Evolutionary conservation across 1,140 invertebrate genomes (phyloP), one percentile per base, ranked within the genome.

Genomic region (Nasonia vitripennis): DNA sequence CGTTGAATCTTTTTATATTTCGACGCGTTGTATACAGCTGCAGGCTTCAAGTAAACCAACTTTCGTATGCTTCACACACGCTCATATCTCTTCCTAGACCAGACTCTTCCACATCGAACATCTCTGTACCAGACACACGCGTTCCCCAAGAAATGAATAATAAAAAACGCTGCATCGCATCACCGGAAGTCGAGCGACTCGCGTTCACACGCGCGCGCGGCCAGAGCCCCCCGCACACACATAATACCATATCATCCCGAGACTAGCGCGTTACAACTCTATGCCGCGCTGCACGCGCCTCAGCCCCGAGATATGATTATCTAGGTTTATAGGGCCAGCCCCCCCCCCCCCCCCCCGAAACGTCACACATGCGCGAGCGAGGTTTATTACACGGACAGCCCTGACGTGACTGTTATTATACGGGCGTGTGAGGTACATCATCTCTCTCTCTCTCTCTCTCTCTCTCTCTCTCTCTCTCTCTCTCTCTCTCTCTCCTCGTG

Each of bases 241-340:
- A 62, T 74, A 74, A 70, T 70, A 70, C 68, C 23, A 70, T 70
- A 70, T 70, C 68, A 70, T 70, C 68, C 23, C 23, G 68, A 14
- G 68, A 31, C 68, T 70, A 7, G 68, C 55, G 68, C 68, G n/a
- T 31, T 70, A 70, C 27, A 70, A 70, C 68, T 70, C 68, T 70
- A 70, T 70, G 68, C 68, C 27, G 27, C 55, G 55, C 17, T 34
- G 77, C 77, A 20, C 51, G 77, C 77, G 51, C 70, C 70, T 71
- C 27, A 37, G 78, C 78, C 68, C 23, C 81, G 48, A 75, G 70
- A 85, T 86, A 87, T 87, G 87, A 89, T 89, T 90, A 89, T 87
- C 84, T 87, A 74, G 79, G 83, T 88, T 87, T 87, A 87, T 87
- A 81, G 81, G 51, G 62, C 78, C 83, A 14, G 51, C 67, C n/a